Base-by-base conservation (phyloP, 2,888 invertebrate genomes). In the Orthosia incerta region DNA sequence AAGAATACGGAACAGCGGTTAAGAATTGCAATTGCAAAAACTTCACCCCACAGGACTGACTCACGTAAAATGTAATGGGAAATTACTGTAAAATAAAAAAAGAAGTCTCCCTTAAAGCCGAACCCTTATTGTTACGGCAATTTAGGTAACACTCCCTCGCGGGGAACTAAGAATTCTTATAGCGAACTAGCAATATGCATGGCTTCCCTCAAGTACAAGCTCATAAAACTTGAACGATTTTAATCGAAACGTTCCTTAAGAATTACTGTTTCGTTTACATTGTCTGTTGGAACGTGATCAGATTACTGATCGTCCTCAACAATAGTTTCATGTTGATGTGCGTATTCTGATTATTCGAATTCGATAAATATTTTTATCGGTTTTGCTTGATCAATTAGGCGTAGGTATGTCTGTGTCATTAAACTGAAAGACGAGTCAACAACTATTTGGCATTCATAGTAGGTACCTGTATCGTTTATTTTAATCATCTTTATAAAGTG, bases 11-110 rank as follows among this genome's bases (percentile, higher is more conserved):
- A 82, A 78, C 76, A 74, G 71, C 87, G 83, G 85, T 85, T 85
- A 80, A 82, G 71, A 79, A 86, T 86, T 86, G 86, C 87, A 86
- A 79, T 85, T 67, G 86, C 82, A 86, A 89, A 89, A 89, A 85
- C 80, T 81, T 80, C 83, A 85, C 90, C 89, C 89, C 86, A 86
- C 87, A 85, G 80, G 64, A 82, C 87, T 83, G 88, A 80, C 88
- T 89, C 89, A 89, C 89, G 89, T 88, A 90, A 88, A 89, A 87
- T 85, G 90, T 90, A 90, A 90, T 90, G 87, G 89, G 89, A 90
- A 90, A 90, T 90, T 90, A 90, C 90, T 90, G 85, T 90, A 90
- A 90, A 90, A 90, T 90, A 90, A 89, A 90, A 88, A 89, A 89
- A 79, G 77, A 85, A 85, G 81, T 82, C 86, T 86, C 89, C 89